phyloP scores from a whole-genome alignment of 1,140 invertebrate species.

The Saxidomus purpurata region DNA sequence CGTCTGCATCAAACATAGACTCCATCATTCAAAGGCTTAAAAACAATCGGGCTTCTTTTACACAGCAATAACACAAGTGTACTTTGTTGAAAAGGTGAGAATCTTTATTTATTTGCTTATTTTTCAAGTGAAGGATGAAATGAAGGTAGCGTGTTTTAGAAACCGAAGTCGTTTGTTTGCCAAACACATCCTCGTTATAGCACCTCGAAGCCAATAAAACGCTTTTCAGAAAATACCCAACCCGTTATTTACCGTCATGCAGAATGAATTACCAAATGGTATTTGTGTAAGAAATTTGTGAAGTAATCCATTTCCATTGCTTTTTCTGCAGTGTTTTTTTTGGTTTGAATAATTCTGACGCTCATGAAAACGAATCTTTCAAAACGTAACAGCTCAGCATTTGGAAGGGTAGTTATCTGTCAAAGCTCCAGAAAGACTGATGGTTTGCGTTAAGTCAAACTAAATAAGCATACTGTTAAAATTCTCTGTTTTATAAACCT shows the following conservation, averaged over 20 bases:
- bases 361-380: not conserved
- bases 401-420: not conserved
- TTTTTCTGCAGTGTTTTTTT: slow-evolving; percentile 5
- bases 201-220: not conserved
- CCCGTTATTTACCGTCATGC: not conserved
- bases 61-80: not conserved
- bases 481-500: too few relatives aligned
- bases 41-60: too few relatives aligned
- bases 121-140: slow-evolving; percentile 20
- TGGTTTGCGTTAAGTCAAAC: too few relatives aligned
- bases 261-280: slow-evolving; percentile 27
- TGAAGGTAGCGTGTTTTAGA: slow-evolving; percentile 11
- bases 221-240: not conserved
- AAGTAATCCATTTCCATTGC: not conserved
- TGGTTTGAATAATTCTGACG: not conserved
- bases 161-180: not conserved
- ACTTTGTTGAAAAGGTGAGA: not conserved
- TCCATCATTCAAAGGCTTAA: too few relatives aligned
- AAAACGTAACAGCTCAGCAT: not conserved
- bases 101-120: slow-evolving; percentile 9
- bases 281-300: slow-evolving; percentile 13
- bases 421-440: too few relatives aligned
- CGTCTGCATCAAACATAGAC: too few relatives aligned
- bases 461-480: too few relatives aligned
- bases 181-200: not conserved